Base-by-base conservation (phyloP, 1,140 invertebrate genomes). In the Limonius californicus region DNA sequence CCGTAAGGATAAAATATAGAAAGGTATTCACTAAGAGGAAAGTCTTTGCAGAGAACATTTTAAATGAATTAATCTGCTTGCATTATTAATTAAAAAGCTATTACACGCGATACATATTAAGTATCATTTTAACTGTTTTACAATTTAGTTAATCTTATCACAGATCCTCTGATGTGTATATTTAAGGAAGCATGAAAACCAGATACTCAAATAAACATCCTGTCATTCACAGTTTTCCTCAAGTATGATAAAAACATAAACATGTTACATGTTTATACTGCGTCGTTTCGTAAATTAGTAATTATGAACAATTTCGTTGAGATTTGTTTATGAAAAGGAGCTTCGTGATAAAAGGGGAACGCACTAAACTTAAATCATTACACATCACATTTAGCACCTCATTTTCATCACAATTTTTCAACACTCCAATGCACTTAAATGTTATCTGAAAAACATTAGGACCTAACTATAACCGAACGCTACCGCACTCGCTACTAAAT, bases 351-450 rank as follows among this genome's bases (percentile, higher is more conserved):
- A 27, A 4, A 9, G 9, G 35, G n/a, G n/a, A 39, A 39, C 2
- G 35, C 35, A 39, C n/a, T 14, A 14, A 39, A 2, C 2, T 39
- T 39, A 12, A 27, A 27, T 27, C 20, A 32, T 20, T 11, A 3
- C 21, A 59, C 35, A 42, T 21, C 55, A n/a, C 21, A 55, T 3
- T 16, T 47, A 39, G 50, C 42, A 50, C 21, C 45, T 43, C 57
- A 23, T 14, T 42, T 15, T 50, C 16, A 21, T 11, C 7, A 18
- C 6, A n/a, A 61, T 50, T 11, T 50, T 50, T 50, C 45, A 50
- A 2, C 45, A 50, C 45, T 50, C 14, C 18, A 18, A 18, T 3
- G 2, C 45, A 50, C 45, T 50, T 21, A 50, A 50, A 19, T 45
- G 2, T 39, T 39, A 39, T 39, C 35, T 39, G 2, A 14, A 39